Percentiles rank a stretch among this genome's conserved stretches.
Evolutionary conservation across 2,113 vertebrate species (phyloP).

Genomic region (Amphilophus citrinellus): DNA sequence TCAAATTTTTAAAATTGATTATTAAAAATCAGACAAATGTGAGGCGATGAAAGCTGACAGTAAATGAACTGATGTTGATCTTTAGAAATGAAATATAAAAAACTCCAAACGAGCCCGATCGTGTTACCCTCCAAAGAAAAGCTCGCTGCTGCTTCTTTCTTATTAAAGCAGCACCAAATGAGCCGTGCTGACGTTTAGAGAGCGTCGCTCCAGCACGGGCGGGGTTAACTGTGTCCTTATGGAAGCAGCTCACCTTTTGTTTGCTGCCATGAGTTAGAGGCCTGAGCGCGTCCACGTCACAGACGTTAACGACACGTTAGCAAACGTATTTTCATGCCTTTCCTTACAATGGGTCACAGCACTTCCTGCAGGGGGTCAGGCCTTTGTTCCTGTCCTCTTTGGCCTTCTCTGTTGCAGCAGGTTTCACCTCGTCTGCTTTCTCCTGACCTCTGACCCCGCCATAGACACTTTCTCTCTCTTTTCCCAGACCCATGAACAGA

Average conservation of each 20-base stretch:
- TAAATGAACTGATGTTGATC: too few relatives aligned
- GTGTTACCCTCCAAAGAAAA: too few relatives aligned
- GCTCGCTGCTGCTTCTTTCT: too few relatives aligned
- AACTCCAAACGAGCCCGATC: too few relatives aligned
- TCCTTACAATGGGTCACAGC: neutral
- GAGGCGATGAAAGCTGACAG: too few relatives aligned
- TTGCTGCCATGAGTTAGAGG: constrained; percentile 47
- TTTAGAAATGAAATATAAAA: too few relatives aligned
- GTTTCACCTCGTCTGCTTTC: constrained; percentile 7
- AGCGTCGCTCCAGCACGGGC: too few relatives aligned
- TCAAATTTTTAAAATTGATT: too few relatives aligned
- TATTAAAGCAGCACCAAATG: too few relatives aligned
- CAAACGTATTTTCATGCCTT: neutral
- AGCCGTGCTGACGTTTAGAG: too few relatives aligned
- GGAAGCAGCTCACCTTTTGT: neutral
- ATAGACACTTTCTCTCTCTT: neutral
- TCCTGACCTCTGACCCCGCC: neutral
- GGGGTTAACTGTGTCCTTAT: too few relatives aligned
- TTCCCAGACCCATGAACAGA: neutral
- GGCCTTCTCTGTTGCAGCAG: neutral
- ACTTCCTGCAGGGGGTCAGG: neutral
- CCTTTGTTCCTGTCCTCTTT: neutral
- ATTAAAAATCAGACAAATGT: too few relatives aligned
- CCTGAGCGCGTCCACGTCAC: constrained; percentile 45
- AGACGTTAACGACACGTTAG: neutral